These are phyloP conservation scores for Drosophila borborema DNA, from an alignment of 2,888 invertebrate genomes.

Conservation along the genomic window DNA sequence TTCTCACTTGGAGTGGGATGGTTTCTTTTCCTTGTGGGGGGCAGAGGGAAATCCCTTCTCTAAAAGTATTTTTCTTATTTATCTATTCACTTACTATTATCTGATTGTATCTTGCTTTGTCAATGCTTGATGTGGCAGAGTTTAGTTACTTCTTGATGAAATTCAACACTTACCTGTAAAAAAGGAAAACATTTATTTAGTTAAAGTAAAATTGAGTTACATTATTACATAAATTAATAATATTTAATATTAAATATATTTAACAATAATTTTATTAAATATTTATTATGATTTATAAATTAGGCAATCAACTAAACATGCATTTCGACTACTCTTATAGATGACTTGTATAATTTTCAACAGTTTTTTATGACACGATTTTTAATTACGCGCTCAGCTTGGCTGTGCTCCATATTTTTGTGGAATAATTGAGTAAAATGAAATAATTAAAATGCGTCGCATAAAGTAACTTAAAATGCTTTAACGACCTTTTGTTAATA, in stretches of 20 bases:
- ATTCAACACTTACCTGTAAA: constrained; percentile 63
- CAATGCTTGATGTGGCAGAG: constrained; percentile 31
- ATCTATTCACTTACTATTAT: constrained; percentile 68
- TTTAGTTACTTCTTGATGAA: constrained; percentile 1
- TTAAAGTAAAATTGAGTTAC: not conserved
- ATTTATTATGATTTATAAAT: not conserved
- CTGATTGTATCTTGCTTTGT: constrained; percentile 53
- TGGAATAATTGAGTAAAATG: constrained; percentile 68
- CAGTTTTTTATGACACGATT: constrained; percentile 13
- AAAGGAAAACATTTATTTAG: constrained; percentile 13
- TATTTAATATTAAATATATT: not conserved
- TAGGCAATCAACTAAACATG: constrained; percentile 21
- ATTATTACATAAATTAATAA: not conserved
- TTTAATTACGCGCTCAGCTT: constrained; percentile 32
- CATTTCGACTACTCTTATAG: not conserved
- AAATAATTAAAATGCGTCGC: constrained; percentile 71
- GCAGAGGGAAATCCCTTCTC: constrained; percentile 21
- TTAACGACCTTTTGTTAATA: constrained; percentile 79
- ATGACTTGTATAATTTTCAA: constrained; percentile 1
- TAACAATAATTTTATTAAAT: not conserved
- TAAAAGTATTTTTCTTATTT: constrained; percentile 10
- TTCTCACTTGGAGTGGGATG: constrained; percentile 17
- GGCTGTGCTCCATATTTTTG: constrained; percentile 45
- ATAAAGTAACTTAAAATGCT: constrained; percentile 75
- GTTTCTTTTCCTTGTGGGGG: not conserved